Evolutionary conservation across 2,888 invertebrate species (phyloP).

Genomic region (Chymomyza caudatula): DNA sequence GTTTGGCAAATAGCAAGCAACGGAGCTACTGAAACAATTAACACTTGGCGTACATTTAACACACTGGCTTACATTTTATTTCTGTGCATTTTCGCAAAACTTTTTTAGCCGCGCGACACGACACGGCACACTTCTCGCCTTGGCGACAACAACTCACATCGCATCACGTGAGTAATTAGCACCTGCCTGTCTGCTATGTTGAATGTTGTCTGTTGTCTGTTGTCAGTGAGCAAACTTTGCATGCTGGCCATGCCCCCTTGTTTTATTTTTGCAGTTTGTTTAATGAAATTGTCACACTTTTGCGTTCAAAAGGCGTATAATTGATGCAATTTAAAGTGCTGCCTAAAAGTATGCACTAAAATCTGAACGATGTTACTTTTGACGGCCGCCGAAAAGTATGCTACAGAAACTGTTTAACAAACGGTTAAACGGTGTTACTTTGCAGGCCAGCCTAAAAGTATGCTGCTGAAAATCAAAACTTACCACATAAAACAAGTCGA

Average conservation of each 20-base stretch:
- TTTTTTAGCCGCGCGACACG: constrained; percentile 27
- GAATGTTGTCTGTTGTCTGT: constrained; percentile 21
- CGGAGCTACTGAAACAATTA: constrained; percentile 58
- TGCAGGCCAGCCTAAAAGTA: not conserved
- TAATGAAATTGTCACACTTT: constrained; percentile 44
- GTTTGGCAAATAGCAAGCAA: constrained; percentile 23
- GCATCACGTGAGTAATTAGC: constrained; percentile 57
- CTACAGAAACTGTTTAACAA: no score
- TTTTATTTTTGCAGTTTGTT: constrained; percentile 30
- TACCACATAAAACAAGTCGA: not conserved
- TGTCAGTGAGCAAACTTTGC: constrained; percentile 30
- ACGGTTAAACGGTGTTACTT: no score
- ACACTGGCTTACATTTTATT: constrained; percentile 34
- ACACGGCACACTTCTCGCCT: constrained; percentile 28
- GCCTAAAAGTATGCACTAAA: not conserved
- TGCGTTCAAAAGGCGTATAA: not conserved
- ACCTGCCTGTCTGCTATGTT: constrained; percentile 44
- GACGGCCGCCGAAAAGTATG: no score
- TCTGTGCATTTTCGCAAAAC: constrained; percentile 28
- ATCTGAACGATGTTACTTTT: no score
- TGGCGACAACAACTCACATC: constrained; percentile 13
- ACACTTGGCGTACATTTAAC: constrained; percentile 28
- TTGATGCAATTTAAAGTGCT: not conserved
- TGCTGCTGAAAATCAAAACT: not conserved
- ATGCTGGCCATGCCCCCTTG: constrained; percentile 11